Percentiles rank a stretch among this genome's conserved stretches.
Evolutionary conservation across 2,797 vertebrate species (phyloP).

Genomic region (Pachyuromys duprasi): DNA sequence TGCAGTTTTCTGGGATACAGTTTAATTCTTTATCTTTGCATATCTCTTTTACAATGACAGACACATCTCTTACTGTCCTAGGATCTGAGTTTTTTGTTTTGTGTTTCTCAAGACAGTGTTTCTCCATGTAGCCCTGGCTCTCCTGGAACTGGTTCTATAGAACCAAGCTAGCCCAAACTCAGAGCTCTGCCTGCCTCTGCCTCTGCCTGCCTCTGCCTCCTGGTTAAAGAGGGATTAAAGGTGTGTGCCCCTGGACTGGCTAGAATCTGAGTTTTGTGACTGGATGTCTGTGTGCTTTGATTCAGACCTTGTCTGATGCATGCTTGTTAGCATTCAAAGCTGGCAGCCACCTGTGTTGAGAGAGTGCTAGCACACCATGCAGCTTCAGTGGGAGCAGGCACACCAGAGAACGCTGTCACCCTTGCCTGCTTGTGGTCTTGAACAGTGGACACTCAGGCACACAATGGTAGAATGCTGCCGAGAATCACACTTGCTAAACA

Average conservation of each 20-base stretch:
- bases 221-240: neutral
- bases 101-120: neutral
- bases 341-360: neutral
- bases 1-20: neutral
- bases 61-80: conserved; percentile 24
- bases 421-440: neutral
- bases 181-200: neutral
- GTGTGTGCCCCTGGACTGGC: neutral
- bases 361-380: neutral
- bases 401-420: accelerated
- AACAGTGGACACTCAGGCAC: neutral
- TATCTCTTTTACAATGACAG: neutral
- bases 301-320: accelerated
- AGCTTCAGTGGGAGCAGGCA: neutral
- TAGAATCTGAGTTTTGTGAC: conserved; percentile 18
- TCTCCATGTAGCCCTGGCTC: neutral
- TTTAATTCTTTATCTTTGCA: neutral
- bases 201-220: neutral
- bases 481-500: neutral
- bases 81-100: neutral
- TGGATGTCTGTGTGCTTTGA: neutral
- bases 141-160: neutral
- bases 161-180: neutral
- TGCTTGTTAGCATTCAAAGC: neutral
- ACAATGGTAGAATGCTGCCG: accelerated